Conservation (phyloP, 2,113 vertebrate species). For the Pelecanoides urinatrix region DNA sequence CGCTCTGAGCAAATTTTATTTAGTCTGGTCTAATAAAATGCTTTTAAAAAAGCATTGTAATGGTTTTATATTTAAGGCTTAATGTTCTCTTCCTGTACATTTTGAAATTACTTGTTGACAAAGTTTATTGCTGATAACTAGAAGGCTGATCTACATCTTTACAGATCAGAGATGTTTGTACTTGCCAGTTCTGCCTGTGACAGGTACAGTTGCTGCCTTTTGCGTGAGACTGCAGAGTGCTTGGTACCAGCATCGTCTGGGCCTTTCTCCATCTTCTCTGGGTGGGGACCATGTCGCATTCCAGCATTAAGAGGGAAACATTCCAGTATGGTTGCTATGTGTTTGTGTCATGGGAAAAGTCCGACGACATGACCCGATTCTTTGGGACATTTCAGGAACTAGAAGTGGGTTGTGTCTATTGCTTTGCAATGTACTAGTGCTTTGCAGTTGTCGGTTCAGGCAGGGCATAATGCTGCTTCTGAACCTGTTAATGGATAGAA, state of each 20-base stretch:
- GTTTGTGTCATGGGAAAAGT: background rate
- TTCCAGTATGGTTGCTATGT: background rate
- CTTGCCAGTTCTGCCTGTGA: background rate
- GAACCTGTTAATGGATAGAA: background rate
- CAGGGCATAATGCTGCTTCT: background rate
- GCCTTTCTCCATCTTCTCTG: background rate
- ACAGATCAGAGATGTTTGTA: background rate
- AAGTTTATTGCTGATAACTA: background rate
- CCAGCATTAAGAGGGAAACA: background rate
- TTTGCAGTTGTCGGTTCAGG: background rate
- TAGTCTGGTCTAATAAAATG: background rate
- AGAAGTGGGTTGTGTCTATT: background rate
- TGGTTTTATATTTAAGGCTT: background rate
- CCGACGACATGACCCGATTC: rapidly evolving
- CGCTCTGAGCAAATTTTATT: background rate
- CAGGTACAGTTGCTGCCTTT: no score
- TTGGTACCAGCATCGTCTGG: background rate
- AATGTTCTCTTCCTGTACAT: background rate
- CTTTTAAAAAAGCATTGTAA: rapidly evolving
- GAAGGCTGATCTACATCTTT: background rate
- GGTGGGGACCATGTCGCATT: rapidly evolving
- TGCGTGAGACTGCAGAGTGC: rapidly evolving
- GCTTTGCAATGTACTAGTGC: background rate
- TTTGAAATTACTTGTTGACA: background rate
- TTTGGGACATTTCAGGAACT: background rate